These are phyloP conservation scores for Crotalus helleri DNA, from an alignment of 2,113 vertebrate genomes.

Conservation along the genomic window DNA sequence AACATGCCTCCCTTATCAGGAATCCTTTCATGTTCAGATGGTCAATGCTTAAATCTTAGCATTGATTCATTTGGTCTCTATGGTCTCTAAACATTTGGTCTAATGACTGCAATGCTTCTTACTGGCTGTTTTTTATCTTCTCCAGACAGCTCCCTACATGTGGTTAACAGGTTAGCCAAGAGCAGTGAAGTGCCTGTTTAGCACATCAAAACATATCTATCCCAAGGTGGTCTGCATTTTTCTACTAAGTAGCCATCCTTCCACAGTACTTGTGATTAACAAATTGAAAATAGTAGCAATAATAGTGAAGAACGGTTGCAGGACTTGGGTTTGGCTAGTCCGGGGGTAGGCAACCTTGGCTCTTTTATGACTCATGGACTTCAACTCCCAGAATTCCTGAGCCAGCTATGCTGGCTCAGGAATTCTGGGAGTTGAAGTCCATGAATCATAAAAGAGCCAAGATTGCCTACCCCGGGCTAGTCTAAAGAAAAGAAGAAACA, in stretches of 20 bases:
- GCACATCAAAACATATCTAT: not conserved
- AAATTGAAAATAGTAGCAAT: not conserved
- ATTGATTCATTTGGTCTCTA: not conserved
- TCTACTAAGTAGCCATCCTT: not conserved
- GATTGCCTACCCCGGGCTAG: too few relatives aligned
- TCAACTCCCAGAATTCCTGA: too few relatives aligned
- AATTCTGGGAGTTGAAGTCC: too few relatives aligned
- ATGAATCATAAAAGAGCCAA: too few relatives aligned
- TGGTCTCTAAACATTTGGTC: not conserved
- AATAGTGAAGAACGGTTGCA: too few relatives aligned
- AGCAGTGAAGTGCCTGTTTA: not conserved
- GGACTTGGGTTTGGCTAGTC: too few relatives aligned
- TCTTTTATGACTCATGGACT: too few relatives aligned
- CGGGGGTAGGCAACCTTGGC: too few relatives aligned
- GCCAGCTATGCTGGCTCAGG: too few relatives aligned
- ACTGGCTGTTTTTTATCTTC: not conserved
- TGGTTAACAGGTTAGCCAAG: not conserved
- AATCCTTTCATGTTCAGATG: not conserved
- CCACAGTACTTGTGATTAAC: not conserved
- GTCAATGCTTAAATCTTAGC: not conserved
- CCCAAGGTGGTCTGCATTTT: not conserved
- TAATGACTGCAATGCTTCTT: not conserved
- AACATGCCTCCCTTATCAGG: not conserved
- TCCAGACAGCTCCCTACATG: not conserved
- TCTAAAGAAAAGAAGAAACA: too few relatives aligned